Conservation (phyloP, 2,113 vertebrate species). For the Trichechus manatus region DNA sequence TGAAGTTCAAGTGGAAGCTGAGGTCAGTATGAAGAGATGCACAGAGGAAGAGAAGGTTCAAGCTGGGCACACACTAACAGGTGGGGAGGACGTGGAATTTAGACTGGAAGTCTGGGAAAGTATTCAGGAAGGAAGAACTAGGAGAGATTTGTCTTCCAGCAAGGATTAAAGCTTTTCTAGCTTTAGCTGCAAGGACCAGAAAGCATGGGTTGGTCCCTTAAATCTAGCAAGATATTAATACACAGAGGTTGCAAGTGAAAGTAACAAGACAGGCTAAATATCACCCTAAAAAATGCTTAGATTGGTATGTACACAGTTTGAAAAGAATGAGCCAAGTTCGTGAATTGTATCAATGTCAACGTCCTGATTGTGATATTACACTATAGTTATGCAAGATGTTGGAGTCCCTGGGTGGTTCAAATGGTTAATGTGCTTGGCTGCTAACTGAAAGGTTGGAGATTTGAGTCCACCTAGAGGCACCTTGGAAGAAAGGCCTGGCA, state of each 20-base stretch:
- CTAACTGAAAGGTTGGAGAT: too few species aligned
- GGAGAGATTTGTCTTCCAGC: not conserved
- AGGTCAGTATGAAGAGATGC: not conserved
- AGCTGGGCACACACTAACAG: rapidly evolving
- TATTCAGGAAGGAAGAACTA: not conserved
- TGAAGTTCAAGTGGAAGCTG: not conserved
- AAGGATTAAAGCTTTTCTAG: not conserved
- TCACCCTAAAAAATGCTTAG: not conserved
- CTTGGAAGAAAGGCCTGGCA: not conserved
- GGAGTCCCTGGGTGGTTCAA: too few species aligned
- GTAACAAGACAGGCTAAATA: not conserved
- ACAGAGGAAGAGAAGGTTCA: not conserved
- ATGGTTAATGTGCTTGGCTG: too few species aligned
- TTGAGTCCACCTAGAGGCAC: not conserved
- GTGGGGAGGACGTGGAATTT: not conserved
- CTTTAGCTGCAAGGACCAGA: not conserved
- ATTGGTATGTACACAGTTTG: not conserved
- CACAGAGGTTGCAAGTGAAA: not conserved
- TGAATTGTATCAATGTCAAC: not conserved
- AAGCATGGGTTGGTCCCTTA: too few species aligned
- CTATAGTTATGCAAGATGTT: not conserved
- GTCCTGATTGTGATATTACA: not conserved
- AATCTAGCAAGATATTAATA: not conserved
- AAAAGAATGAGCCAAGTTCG: not conserved
- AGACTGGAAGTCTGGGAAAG: not conserved